Evolutionary conservation across 2,888 invertebrate genomes (phyloP).

Genomic region (Drosophila neonasuta): DNA sequence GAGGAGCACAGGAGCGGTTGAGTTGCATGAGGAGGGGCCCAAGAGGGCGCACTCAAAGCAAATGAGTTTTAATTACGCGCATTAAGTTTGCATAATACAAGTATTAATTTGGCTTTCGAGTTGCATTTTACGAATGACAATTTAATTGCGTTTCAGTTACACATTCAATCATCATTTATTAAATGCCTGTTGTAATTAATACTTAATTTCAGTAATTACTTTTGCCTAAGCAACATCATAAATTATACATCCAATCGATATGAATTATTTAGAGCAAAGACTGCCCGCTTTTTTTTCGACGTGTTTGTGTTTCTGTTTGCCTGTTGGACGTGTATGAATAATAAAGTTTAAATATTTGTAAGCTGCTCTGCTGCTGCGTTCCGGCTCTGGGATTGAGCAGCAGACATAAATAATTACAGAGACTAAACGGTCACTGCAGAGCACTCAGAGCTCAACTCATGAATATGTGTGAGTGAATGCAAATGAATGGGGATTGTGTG

Average conservation of each 20-base stretch:
- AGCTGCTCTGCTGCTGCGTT: neutral
- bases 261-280: neutral
- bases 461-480: slow-evolving; percentile 34
- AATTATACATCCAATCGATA: neutral
- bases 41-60: slow-evolving; percentile 1
- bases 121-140: neutral
- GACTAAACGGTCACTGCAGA: slow-evolving; percentile 46
- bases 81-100: neutral
- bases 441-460: slow-evolving; percentile 20
- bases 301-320: neutral
- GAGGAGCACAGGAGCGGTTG: slow-evolving; percentile 19
- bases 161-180: slow-evolving; percentile 1
- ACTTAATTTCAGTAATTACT: neutral
- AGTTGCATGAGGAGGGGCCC: neutral
- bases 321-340: slow-evolving; percentile 6
- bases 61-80: slow-evolving; percentile 4
- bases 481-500: slow-evolving; percentile 11
- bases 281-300: neutral
- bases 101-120: neutral
- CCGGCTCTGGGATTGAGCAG: slow-evolving; percentile 2
- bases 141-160: neutral
- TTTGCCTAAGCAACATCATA: neutral
- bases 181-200: slow-evolving; percentile 1
- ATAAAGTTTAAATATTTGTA: slow-evolving; percentile 2
- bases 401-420: slow-evolving; percentile 50